Conservation (phyloP, 2,888 invertebrate species). For the Tipula helvola region DNA sequence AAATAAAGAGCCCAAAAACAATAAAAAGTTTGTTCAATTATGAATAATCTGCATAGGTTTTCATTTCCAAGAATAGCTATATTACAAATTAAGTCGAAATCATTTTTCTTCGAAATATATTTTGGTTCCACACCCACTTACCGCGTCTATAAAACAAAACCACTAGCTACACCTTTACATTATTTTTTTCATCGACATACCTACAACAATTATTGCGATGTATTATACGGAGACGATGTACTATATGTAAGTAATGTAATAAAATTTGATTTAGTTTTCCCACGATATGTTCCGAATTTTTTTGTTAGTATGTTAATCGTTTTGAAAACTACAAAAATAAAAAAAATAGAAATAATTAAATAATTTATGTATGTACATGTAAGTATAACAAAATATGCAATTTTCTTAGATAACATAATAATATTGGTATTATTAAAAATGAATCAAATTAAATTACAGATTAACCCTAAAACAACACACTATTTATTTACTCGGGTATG, state of each 20-base stretch:
- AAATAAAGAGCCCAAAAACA: no score
- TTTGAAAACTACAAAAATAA: background rate
- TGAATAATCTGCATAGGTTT: no score
- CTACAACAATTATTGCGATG: background rate
- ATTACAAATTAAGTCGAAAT: no score
- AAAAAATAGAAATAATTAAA: background rate
- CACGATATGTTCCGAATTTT: background rate
- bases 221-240: background rate
- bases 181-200: background rate
- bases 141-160: background rate
- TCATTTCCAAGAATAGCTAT: no score
- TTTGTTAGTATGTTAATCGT: background rate
- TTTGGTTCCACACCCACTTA: background rate
- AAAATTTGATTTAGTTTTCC: background rate
- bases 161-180: background rate
- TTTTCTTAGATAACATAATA: background rate
- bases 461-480: background rate
- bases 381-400: background rate
- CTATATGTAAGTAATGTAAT: background rate
- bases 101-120: background rate
- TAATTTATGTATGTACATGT: background rate
- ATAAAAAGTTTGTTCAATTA: no score
- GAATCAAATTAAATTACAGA: background rate
- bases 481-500: background rate
- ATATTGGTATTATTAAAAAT: background rate